Percentiles rank a stretch among this genome's conserved stretches.
Evolutionary conservation across 2,797 vertebrate species (phyloP).

Genomic region (Melanotaenia pygmaea): DNA sequence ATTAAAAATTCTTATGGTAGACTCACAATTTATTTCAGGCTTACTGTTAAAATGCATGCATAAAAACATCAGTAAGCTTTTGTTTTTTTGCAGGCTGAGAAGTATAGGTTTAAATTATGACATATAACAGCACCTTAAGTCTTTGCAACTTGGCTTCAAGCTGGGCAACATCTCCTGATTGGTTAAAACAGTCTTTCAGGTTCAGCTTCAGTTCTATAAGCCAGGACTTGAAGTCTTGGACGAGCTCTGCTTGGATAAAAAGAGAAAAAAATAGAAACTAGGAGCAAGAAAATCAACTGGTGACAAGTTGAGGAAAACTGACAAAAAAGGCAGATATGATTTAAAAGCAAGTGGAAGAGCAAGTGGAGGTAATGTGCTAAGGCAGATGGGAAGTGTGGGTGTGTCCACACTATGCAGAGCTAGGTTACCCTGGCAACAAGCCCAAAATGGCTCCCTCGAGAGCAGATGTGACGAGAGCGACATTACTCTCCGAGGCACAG

Average conservation of each 20-base stretch:
- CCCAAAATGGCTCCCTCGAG: constrained; percentile 75
- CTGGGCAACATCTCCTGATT: constrained; percentile 85
- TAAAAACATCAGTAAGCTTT: not conserved
- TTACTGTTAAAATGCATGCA: not conserved
- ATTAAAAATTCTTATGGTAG: not conserved
- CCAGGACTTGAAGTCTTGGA: constrained; percentile 91
- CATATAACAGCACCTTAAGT: constrained; percentile 85
- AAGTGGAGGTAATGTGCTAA: constrained; percentile 37
- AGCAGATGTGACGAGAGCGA: constrained; percentile 73
- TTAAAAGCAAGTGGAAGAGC: constrained; percentile 33
- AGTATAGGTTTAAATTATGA: not conserved
- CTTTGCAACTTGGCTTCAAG: constrained; percentile 86
- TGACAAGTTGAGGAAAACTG: constrained; percentile 18
- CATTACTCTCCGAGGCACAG: constrained; percentile 78
- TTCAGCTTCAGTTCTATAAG: constrained; percentile 83
- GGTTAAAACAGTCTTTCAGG: constrained; percentile 85
- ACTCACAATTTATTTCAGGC: not conserved
- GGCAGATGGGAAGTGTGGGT: constrained; percentile 79
- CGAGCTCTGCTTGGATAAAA: constrained; percentile 82
- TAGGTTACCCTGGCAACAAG: constrained; percentile 81
- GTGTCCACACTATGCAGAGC: constrained; percentile 67
- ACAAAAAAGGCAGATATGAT: constrained; percentile 20
- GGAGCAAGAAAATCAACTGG: not conserved
- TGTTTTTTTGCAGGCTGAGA: not conserved
- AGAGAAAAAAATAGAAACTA: constrained; percentile 22